These are phyloP conservation scores for Naso thynnoides DNA, from an alignment of 2,797 vertebrate genomes.

Conservation along the genomic window DNA sequence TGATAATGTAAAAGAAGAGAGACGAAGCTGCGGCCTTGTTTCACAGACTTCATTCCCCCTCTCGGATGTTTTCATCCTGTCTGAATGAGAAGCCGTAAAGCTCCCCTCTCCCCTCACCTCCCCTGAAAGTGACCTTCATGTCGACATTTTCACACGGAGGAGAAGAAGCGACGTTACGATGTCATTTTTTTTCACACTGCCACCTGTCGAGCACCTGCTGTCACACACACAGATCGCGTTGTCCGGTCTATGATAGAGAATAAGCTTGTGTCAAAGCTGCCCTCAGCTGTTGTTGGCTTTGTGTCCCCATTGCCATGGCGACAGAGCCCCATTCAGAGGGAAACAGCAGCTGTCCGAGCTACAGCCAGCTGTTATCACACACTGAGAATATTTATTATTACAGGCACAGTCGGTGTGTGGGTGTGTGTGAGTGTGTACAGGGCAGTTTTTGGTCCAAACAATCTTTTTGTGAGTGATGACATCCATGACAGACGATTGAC, in stretches of 20 bases:
- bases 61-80: not conserved
- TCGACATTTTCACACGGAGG: not conserved
- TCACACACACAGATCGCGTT: not conserved
- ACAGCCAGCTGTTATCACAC: slow-evolving; percentile 46
- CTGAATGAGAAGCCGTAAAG: not conserved
- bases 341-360: slow-evolving; percentile 47
- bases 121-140: not conserved
- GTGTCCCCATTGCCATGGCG: slow-evolving; percentile 50
- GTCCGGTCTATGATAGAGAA: slow-evolving; percentile 7
- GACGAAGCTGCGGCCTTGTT: not conserved
- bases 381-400: not conserved
- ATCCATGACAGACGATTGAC: not conserved
- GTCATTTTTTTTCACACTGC: slow-evolving; percentile 9
- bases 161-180: not conserved
- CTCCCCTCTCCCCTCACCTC: not conserved
- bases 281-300: slow-evolving; percentile 62
- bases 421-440: too few species aligned
- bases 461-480: not conserved
- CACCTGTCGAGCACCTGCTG: slow-evolving; percentile 39
- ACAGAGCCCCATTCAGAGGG: slow-evolving; percentile 53
- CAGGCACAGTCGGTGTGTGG: not conserved
- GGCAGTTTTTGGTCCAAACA: not conserved
- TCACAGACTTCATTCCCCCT: not conserved
- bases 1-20: too few species aligned
- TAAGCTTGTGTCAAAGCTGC: slow-evolving; percentile 18